Percentiles rank a stretch among this genome's conserved stretches.
phyloP scores from a whole-genome alignment of 2,888 invertebrate species.

The Orthonevra nobilis region DNA sequence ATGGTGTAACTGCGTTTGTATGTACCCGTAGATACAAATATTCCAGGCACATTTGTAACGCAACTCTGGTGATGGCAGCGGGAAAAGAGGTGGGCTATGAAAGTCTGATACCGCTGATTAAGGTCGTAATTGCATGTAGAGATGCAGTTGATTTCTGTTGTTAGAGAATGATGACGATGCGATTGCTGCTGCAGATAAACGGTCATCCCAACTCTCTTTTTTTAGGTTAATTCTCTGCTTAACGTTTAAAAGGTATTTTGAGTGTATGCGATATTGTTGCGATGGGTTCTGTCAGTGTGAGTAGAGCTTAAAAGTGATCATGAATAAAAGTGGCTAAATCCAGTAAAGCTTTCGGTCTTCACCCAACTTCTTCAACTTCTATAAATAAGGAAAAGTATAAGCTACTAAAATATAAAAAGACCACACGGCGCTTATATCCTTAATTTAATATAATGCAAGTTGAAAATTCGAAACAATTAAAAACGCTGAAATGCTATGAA shows the following conservation, averaged over 20 bases:
- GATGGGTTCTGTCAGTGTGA: slow-evolving; percentile 27
- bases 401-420: too few relatives aligned
- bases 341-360: too few relatives aligned
- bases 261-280: slow-evolving; percentile 15
- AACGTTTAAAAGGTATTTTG: slow-evolving; percentile 23
- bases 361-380: too few relatives aligned
- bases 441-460: too few relatives aligned
- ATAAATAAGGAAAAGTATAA: too few relatives aligned
- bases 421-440: too few relatives aligned
- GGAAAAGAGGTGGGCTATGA: neutral
- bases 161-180: slow-evolving; percentile 16
- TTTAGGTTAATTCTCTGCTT: slow-evolving; percentile 56
- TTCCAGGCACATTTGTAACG: slow-evolving; percentile 23
- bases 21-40: slow-evolving; percentile 1
- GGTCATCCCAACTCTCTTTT: slow-evolving; percentile 24
- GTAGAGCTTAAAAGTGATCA: slow-evolving; percentile 17
- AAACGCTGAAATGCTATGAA: too few relatives aligned
- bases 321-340: neutral
- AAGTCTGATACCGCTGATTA: slow-evolving; percentile 43
- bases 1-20: slow-evolving; percentile 12
- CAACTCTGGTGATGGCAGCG: neutral
- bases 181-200: slow-evolving; percentile 31
- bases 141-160: slow-evolving; percentile 57
- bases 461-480: too few relatives aligned
- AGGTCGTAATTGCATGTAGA: slow-evolving; percentile 57